A percentile compares a stretch with the other conserved stretches of the same genome.
These are phyloP conservation scores for Xiphorhynchus erythropygius DNA, from an alignment of 2,797 vertebrate species.

Conservation along the genomic window DNA sequence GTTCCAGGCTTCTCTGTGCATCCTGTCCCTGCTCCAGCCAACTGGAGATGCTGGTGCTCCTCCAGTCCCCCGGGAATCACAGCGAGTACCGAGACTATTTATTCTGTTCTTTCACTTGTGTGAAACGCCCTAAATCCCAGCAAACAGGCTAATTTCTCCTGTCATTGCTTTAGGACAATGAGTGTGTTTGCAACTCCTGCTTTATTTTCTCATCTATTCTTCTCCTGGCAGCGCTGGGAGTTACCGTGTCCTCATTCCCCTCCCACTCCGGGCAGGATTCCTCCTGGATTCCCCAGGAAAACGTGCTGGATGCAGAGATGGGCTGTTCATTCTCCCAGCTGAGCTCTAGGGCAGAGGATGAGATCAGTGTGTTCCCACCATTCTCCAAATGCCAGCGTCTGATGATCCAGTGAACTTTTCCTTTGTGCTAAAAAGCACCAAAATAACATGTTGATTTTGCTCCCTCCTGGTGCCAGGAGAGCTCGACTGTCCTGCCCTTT, in stretches of 20 bases:
- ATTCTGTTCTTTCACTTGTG: neutral
- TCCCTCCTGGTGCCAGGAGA: neutral
- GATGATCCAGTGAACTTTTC: neutral
- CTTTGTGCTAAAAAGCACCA: neutral
- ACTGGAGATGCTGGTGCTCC: neutral
- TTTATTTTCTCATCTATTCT: neutral
- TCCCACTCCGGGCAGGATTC: neutral
- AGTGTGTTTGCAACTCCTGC: neutral
- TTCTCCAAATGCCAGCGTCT: neutral
- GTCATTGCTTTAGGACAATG: neutral
- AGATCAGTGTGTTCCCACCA: neutral
- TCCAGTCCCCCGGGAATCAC: rapidly evolving
- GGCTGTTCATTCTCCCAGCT: neutral
- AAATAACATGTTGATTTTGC: neutral
- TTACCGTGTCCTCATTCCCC: neutral
- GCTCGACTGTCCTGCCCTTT: neutral
- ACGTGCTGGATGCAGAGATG: neutral
- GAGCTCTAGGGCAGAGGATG: neutral
- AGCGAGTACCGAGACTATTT: rapidly evolving
- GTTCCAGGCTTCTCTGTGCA: neutral
- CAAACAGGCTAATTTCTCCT: neutral
- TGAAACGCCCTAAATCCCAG: rapidly evolving
- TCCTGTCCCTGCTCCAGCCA: neutral
- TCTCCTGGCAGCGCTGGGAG: neutral
- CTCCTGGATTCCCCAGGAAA: neutral